phyloP scores from a whole-genome alignment of 2,113 vertebrate genomes.

The Parotia lawesii region DNA sequence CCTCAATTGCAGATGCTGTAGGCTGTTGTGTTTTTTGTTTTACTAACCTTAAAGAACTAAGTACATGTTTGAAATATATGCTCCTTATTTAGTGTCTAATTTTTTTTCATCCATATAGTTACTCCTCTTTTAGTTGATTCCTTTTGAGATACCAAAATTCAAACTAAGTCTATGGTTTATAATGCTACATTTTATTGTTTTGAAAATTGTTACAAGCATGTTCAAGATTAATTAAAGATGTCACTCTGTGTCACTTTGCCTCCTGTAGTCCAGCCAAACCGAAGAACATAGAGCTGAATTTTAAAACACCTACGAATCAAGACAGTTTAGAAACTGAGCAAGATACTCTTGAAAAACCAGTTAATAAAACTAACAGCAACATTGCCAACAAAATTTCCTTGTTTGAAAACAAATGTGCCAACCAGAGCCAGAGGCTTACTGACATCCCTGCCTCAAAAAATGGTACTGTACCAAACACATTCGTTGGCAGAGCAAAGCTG shows the following conservation, averaged over 20 bases:
- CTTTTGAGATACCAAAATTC: not conserved
- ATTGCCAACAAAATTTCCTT: slow-evolving; percentile 82
- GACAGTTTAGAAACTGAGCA: slow-evolving; percentile 67
- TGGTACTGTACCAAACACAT: slow-evolving; percentile 64
- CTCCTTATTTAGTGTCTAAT: not conserved
- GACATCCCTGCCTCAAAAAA: slow-evolving; percentile 68
- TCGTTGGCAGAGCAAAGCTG: slow-evolving; percentile 77
- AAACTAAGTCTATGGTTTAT: not conserved
- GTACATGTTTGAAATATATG: not conserved
- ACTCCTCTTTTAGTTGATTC: not conserved
- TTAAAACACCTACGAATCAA: slow-evolving; percentile 67
- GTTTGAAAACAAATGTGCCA: slow-evolving; percentile 78
- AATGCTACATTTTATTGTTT: not conserved
- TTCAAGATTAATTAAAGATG: not conserved
- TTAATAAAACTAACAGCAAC: slow-evolving; percentile 74
- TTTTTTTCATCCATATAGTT: not conserved
- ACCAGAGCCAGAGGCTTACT: slow-evolving; percentile 63
- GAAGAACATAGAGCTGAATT: slow-evolving; percentile 76
- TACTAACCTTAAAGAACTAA: not conserved
- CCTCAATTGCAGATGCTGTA: slow-evolving; percentile 1
- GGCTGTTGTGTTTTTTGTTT: slow-evolving; percentile 12
- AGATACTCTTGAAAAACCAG: slow-evolving; percentile 67
- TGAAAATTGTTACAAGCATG: not conserved
- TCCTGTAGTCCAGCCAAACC: slow-evolving; percentile 75
- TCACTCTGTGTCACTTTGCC: slow-evolving; percentile 34